Percentiles rank a stretch among this genome's conserved stretches.
These are phyloP conservation scores for Oopsacas minuta DNA, from an alignment of 37 sponge, comb jelly and placozoan genomes.

Conservation along the genomic window DNA sequence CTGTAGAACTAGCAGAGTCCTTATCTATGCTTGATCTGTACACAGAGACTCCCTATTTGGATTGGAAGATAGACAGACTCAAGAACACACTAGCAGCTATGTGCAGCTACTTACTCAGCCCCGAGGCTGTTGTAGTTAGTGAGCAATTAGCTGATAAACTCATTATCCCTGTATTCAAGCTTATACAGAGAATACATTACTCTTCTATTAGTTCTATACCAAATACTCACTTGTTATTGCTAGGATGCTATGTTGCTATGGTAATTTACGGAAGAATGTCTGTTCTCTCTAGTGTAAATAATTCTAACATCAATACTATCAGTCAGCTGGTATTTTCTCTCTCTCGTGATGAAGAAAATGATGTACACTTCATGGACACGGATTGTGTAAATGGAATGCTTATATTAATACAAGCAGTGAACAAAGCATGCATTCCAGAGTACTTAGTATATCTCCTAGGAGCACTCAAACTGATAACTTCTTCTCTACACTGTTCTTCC, in stretches of 20 bases:
- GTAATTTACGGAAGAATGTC: background rate
- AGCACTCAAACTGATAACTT: background rate
- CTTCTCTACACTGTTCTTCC: background rate
- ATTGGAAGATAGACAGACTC: slow-evolving; percentile 1
- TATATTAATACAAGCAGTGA: background rate
- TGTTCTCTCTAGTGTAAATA: background rate
- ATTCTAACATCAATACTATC: background rate
- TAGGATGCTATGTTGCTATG: background rate
- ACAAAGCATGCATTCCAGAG: background rate
- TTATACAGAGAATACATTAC: background rate
- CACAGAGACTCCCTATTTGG: background rate
- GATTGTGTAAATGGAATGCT: background rate
- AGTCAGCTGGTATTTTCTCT: background rate
- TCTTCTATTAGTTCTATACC: background rate
- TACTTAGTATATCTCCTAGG: slow-evolving; percentile 4
- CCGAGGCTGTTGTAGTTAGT: background rate
- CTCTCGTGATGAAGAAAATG: background rate
- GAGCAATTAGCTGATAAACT: background rate
- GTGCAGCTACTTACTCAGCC: background rate
- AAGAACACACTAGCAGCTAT: background rate
- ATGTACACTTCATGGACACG: background rate
- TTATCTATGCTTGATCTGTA: background rate
- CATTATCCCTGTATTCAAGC: background rate
- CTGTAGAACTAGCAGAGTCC: background rate
- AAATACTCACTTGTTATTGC: background rate